These are phyloP conservation scores for Eupithecia vulgata DNA, from an alignment of 2,888 invertebrate genomes.

Conservation along the genomic window DNA sequence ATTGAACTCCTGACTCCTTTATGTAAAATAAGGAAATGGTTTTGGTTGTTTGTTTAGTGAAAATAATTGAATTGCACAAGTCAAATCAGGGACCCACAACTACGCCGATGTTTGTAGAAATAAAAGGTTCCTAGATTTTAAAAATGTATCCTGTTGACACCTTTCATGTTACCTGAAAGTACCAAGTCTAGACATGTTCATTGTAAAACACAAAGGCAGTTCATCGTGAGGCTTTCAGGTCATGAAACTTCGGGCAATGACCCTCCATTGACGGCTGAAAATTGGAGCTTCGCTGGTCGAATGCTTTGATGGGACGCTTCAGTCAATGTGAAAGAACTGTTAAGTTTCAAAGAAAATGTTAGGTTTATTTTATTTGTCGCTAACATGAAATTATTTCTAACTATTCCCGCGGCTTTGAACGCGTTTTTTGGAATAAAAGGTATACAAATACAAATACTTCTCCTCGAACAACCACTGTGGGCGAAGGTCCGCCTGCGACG, in stretches of 20 bases:
- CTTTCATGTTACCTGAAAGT: constrained; percentile 3
- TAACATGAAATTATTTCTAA: too few species aligned
- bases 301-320: neutral
- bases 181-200: constrained; percentile 15
- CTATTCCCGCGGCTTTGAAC: too few species aligned
- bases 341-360: neutral
- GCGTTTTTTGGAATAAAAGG: too few species aligned
- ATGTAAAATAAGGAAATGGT: too few species aligned
- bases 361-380: too few species aligned
- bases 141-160: constrained; percentile 8
- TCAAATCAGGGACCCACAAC: neutral
- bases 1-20: too few species aligned
- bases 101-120: neutral
- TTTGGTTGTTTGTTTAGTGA: neutral
- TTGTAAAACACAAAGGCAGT: constrained; percentile 13
- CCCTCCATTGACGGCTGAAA: constrained; percentile 21
- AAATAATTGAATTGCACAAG: neutral
- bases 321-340: neutral
- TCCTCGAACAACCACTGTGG: too few species aligned
- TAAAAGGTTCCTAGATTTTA: neutral
- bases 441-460: too few species aligned
- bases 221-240: constrained; percentile 6
- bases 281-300: constrained; percentile 1
- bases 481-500: too few species aligned
- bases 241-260: constrained; percentile 11